A percentile compares a stretch with the other conserved stretches of the same genome.
These are phyloP conservation scores for Falcunculus frontatus DNA, from an alignment of 2,113 vertebrate genomes.

Conservation along the genomic window DNA sequence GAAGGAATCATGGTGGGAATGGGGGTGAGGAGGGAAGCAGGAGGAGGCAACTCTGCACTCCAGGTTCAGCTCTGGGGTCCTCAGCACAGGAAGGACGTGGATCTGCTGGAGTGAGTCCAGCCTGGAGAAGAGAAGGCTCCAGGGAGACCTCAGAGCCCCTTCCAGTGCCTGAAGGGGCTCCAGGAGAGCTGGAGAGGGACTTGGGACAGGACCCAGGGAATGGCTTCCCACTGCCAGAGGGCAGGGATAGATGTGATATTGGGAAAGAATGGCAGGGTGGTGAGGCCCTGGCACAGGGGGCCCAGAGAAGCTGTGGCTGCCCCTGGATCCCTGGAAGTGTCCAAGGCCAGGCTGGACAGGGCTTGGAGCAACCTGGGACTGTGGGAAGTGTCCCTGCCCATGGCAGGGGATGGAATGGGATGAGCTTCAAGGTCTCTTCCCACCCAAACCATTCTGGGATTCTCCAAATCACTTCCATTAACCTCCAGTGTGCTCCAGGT, in stretches of 20 bases:
- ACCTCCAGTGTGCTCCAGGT: not conserved
- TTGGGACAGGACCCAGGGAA: not conserved
- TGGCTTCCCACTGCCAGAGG: not conserved
- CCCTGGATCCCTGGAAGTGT: not conserved
- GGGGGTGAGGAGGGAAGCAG: not conserved
- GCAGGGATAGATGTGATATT: not conserved
- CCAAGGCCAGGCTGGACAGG: accelerated
- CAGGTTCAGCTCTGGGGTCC: not conserved
- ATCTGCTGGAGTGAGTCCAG: not conserved
- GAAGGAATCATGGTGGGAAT: not conserved
- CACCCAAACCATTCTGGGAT: not conserved
- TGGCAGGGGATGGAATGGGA: not conserved
- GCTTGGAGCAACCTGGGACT: accelerated
- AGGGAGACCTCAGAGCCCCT: not conserved
- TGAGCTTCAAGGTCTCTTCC: not conserved
- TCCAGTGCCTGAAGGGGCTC: not conserved
- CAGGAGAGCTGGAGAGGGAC: not conserved
- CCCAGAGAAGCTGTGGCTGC: not conserved
- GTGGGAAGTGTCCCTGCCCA: not conserved
- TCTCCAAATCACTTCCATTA: accelerated
- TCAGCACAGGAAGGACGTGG: not conserved
- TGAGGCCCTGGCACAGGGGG: accelerated
- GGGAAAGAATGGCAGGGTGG: not conserved
- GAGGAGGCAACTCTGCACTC: not conserved
- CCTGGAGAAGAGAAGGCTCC: not conserved